These are phyloP conservation scores for Amphibalanus amphitrite DNA, from an alignment of 1,140 invertebrate genomes.

Conservation along the genomic window DNA sequence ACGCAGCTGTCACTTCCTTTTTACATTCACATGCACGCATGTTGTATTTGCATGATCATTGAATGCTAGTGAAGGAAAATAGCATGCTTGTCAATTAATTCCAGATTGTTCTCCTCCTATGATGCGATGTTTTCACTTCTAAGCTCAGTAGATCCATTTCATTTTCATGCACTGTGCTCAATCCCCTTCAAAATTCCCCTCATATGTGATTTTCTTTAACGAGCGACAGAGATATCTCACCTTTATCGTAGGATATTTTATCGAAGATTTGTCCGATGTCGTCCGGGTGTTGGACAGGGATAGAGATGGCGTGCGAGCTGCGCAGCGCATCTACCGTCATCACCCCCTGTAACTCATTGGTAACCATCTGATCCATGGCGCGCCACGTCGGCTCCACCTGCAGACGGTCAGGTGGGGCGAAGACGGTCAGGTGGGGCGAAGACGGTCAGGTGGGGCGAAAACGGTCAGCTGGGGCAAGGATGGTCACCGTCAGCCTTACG, in stretches of 20 bases:
- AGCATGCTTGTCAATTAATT: too few species aligned
- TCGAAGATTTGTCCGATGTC: constrained; percentile 92
- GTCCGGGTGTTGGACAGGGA: constrained; percentile 67
- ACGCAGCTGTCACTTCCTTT: too few species aligned
- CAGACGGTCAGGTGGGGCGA: too few species aligned
- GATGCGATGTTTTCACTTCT: too few species aligned
- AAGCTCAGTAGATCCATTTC: constrained; percentile 67
- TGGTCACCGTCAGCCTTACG: too few species aligned
- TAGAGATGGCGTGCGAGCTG: constrained; percentile 77
- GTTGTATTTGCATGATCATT: too few species aligned
- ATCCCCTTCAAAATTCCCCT: constrained; percentile 91
- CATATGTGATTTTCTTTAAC: too few species aligned
- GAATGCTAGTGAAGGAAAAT: too few species aligned
- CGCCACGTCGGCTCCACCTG: constrained; percentile 16
- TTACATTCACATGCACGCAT: too few species aligned
- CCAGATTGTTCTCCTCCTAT: background rate
- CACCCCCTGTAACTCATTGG: constrained; percentile 44
- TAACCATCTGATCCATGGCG: constrained; percentile 14
- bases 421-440: too few species aligned
- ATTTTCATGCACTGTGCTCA: background rate
- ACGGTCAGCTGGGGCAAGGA: background rate
- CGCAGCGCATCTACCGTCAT: constrained; percentile 65
- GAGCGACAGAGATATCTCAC: too few species aligned
- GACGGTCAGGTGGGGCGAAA: too few species aligned
- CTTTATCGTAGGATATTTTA: constrained; percentile 79